A percentile compares a stretch with the other conserved stretches of the same genome.
phyloP scores from a whole-genome alignment of 2,113 vertebrate genomes.

The Prietella phreatophila region DNA sequence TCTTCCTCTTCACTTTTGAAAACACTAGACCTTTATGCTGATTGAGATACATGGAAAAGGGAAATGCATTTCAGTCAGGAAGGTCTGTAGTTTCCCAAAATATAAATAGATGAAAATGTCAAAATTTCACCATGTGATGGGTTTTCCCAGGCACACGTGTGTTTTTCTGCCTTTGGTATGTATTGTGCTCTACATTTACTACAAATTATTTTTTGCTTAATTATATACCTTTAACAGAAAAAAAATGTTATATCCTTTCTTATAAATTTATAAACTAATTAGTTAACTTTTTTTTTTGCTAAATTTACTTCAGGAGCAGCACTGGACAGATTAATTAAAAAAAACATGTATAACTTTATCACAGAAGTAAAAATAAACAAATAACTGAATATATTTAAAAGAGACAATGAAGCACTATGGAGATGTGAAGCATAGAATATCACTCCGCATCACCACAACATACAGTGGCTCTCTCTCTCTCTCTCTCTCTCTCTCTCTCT shows the following conservation, averaged over 20 bases:
- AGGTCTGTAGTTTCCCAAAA: not conserved
- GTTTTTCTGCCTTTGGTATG: not conserved
- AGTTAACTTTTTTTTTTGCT: not conserved
- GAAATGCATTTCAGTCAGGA: not conserved
- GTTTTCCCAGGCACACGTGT: not conserved
- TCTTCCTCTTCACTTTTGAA: not conserved
- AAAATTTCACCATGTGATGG: not conserved
- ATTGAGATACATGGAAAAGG: not conserved
- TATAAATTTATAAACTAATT: not conserved
- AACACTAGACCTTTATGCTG: not conserved
- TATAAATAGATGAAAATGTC: not conserved
- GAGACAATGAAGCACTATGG: not conserved
- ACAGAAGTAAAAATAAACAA: not conserved
- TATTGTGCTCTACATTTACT: not conserved
- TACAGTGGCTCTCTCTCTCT: too few species aligned
- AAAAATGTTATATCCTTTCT: not conserved
- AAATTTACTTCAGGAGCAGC: not conserved
- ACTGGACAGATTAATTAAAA: not conserved
- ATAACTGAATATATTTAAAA: not conserved
- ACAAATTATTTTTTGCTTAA: not conserved
- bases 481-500: too few species aligned
- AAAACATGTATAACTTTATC: not conserved
- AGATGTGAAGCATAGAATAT: not conserved
- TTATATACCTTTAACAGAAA: constrained; percentile 1
- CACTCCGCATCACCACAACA: not conserved